Evolutionary conservation across 2,797 vertebrate genomes (phyloP).

Genomic region (Myiotriccus ornatus): DNA sequence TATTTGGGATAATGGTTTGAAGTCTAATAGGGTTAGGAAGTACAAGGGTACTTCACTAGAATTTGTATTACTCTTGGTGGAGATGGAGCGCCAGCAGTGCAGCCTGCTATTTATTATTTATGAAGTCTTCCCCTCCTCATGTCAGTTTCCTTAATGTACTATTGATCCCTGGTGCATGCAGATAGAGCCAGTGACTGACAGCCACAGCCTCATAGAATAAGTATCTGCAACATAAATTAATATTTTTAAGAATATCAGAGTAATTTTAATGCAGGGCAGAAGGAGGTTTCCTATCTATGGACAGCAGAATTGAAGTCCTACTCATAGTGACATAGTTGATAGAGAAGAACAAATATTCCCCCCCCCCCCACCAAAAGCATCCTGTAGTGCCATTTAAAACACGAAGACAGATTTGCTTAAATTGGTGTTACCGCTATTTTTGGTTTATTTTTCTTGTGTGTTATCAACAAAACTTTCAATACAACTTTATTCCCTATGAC

Average conservation of each 20-base stretch:
- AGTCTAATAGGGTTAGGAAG: slow-evolving; percentile 39
- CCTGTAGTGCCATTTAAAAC: not conserved
- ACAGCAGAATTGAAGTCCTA: not conserved
- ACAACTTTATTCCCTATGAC: not conserved
- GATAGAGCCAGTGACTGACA: slow-evolving; percentile 53
- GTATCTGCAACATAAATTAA: slow-evolving; percentile 1
- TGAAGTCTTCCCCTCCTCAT: slow-evolving; percentile 58
- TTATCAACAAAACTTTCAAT: not conserved
- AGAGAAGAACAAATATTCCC: not conserved
- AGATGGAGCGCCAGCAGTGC: slow-evolving; percentile 55
- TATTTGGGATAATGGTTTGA: not conserved
- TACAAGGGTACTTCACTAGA: slow-evolving; percentile 11
- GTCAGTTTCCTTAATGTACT: slow-evolving; percentile 71
- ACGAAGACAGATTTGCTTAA: not conserved
- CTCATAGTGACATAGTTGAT: not conserved
- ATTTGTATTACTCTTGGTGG: slow-evolving; percentile 57
- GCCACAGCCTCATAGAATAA: not conserved
- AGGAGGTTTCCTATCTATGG: not conserved
- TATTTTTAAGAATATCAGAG: not conserved
- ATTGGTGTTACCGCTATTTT: not conserved
- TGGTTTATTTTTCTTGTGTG: not conserved
- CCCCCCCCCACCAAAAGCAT: not conserved
- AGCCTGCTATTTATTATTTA: slow-evolving; percentile 75
- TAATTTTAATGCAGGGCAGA: not conserved
- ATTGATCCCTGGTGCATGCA: slow-evolving; percentile 69